These are phyloP conservation scores for Ardeotis arabs DNA, from an alignment of 2,113 vertebrate genomes.

Conservation along the genomic window DNA sequence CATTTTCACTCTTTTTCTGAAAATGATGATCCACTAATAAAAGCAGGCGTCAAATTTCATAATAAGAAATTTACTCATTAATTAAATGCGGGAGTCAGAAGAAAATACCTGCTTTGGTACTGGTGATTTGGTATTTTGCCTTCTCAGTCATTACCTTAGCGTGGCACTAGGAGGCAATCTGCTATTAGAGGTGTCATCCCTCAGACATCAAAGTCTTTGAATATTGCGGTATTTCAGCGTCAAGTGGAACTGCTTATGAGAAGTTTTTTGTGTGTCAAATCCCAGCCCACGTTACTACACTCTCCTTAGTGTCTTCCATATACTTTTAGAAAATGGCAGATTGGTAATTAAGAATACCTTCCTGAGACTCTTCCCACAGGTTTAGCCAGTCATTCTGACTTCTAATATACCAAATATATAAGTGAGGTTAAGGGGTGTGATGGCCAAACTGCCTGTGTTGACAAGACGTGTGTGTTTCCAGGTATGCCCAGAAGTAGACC, in stretches of 20 bases:
- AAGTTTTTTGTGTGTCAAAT: neutral
- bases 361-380: rapidly evolving
- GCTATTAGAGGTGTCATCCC: neutral
- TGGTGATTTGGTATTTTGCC: neutral
- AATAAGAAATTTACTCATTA: too few species aligned
- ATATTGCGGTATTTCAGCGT: neutral
- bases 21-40: neutral
- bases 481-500: neutral
- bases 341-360: neutral
- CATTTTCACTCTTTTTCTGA: neutral
- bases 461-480: rapidly evolving
- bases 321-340: rapidly evolving
- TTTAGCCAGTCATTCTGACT: neutral
- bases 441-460: neutral
- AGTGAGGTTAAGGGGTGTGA: neutral
- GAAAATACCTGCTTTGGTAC: rapidly evolving
- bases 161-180: conserved; percentile 57
- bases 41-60: neutral
- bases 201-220: neutral
- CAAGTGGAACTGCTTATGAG: neutral
- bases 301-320: rapidly evolving
- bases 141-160: neutral
- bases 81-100: rapidly evolving
- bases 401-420: rapidly evolving
- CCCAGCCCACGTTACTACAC: neutral